Evolutionary conservation across 1,140 invertebrate genomes (phyloP).

Genomic region (Conus ventricosus): DNA sequence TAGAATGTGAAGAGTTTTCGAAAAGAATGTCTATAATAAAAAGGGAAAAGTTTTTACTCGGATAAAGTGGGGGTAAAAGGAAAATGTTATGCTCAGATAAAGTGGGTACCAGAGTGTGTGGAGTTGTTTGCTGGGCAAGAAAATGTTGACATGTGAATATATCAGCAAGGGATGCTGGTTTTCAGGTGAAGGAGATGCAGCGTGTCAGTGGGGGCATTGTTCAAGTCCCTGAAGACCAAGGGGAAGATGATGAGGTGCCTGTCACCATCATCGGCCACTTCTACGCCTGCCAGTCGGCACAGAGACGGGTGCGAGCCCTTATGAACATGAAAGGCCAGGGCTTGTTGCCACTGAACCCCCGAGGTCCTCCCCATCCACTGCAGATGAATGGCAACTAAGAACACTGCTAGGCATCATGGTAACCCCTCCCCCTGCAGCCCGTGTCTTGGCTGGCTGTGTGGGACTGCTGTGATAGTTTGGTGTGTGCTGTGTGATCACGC

Average conservation of each 20-base stretch:
- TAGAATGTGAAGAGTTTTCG: too few relatives aligned
- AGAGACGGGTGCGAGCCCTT: conserved; percentile 94
- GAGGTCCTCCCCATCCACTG: neutral
- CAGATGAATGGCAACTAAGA: conserved; percentile 35
- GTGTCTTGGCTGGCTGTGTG: neutral
- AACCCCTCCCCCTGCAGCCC: neutral
- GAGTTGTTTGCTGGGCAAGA: too few relatives aligned
- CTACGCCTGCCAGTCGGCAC: conserved; percentile 79
- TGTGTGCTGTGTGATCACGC: neutral
- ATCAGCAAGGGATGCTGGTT: too few relatives aligned
- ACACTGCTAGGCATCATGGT: neutral
- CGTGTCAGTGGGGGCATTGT: conserved; percentile 95
- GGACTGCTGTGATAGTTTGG: neutral
- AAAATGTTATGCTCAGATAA: too few relatives aligned
- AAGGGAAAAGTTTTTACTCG: too few relatives aligned
- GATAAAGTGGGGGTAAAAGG: too few relatives aligned
- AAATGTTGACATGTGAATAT: too few relatives aligned
- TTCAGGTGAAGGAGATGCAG: conserved; percentile 87
- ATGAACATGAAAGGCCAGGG: conserved; percentile 74
- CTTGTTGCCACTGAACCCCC: conserved; percentile 38
- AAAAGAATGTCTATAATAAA: too few relatives aligned
- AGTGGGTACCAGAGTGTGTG: too few relatives aligned
- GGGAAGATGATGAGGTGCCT: conserved; percentile 81
- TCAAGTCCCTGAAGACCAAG: conserved; percentile 80
- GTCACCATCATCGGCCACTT: conserved; percentile 74